phyloP scores from a whole-genome alignment of 2,797 vertebrate genomes.

The Todus mexicanus region DNA sequence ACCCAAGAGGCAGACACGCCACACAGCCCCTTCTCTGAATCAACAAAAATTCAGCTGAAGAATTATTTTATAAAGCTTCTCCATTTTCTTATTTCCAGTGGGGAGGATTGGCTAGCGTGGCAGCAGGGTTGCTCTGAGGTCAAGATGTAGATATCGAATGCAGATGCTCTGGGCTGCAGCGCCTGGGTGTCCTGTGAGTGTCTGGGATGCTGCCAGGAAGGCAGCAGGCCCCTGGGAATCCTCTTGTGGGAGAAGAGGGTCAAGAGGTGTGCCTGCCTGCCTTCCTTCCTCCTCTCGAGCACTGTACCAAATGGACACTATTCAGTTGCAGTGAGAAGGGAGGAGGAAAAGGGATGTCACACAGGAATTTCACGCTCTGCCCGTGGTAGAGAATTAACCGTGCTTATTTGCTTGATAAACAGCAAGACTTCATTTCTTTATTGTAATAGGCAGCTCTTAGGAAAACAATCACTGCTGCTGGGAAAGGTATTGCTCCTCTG shows the following conservation, averaged over 20 bases:
- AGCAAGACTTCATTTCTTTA: not conserved
- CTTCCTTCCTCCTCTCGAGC: not conserved
- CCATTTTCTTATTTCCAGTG: not conserved
- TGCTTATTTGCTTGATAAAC: not conserved
- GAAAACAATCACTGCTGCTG: not conserved
- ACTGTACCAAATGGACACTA: not conserved
- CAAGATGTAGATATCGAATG: not conserved
- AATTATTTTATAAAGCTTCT: conserved; percentile 1
- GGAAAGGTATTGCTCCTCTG: not conserved
- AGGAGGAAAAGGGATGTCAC: not conserved
- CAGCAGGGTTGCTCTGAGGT: not conserved
- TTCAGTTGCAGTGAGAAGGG: not conserved
- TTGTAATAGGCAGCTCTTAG: not conserved
- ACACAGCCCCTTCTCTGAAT: not conserved
- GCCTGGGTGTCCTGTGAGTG: not conserved
- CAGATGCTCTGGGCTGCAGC: not conserved
- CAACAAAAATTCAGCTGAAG: conserved; percentile 6
- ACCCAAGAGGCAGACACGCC: not conserved
- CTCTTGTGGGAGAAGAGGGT: not conserved
- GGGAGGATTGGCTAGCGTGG: not conserved
- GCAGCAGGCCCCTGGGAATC: not conserved
- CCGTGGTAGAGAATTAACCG: not conserved
- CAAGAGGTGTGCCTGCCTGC: not conserved
- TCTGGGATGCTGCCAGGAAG: not conserved
- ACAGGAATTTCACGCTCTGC: not conserved